Evolutionary conservation across 2,113 vertebrate genomes (phyloP).

Genomic region (Elgaria multicarinata): DNA sequence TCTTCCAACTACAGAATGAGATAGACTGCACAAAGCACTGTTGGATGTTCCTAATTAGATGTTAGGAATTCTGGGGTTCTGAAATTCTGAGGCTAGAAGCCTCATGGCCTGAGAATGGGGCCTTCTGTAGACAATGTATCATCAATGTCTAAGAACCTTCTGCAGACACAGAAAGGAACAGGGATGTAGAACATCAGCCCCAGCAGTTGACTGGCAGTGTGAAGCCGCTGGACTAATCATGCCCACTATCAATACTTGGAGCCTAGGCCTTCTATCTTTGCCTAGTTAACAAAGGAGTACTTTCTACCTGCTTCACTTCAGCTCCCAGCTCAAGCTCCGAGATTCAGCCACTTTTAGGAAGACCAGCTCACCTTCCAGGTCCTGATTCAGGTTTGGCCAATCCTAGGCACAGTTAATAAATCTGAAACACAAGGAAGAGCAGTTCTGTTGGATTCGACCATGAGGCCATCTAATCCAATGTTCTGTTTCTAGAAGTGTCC

Average conservation of each 20-base stretch:
- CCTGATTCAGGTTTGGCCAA: not conserved
- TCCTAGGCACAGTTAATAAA: not conserved
- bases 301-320: not conserved
- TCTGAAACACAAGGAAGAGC: not conserved
- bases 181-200: too few species aligned
- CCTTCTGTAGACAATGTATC: not conserved
- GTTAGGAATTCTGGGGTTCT: not conserved
- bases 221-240: not conserved
- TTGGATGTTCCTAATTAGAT: constrained; percentile 42
- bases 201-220: not conserved
- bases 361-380: not conserved
- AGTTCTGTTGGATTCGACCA: not conserved
- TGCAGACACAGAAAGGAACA: too few species aligned
- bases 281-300: not conserved
- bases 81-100: not conserved
- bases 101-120: too few species aligned
- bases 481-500: not conserved
- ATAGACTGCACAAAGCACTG: constrained; percentile 53
- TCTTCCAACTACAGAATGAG: constrained; percentile 61
- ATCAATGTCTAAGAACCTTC: not conserved
- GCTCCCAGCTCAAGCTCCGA: constrained; percentile 1
- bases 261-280: not conserved
- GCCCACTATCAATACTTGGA: not conserved
- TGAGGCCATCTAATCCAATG: not conserved
- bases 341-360: not conserved